phyloP scores from a whole-genome alignment of 1,140 invertebrate species.

The Drosophila novamexicana region DNA sequence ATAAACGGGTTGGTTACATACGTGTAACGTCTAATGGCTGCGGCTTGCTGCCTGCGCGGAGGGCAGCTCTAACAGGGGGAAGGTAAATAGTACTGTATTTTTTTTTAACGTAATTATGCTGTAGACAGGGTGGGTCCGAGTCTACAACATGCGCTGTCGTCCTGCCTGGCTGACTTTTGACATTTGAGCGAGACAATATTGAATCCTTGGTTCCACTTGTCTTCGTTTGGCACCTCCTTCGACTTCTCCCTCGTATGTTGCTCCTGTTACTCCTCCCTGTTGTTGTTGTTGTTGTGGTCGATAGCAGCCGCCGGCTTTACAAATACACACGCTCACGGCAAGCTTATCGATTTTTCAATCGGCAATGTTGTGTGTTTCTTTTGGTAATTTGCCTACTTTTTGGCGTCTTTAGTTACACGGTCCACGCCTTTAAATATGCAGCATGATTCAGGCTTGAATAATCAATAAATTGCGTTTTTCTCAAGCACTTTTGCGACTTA shows the following conservation, averaged over 20 bases:
- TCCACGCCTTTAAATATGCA: conserved; percentile 57
- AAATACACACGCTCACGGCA: conserved; percentile 44
- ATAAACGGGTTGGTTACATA: conserved; percentile 72
- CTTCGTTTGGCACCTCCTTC: conserved; percentile 1
- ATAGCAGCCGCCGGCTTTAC: conserved; percentile 62
- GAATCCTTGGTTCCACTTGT: conserved; percentile 26
- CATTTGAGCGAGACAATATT: conserved; percentile 33
- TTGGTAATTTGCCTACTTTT: conserved; percentile 61
- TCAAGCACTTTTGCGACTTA: no score
- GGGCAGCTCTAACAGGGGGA: conserved; percentile 22
- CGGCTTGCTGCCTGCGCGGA: conserved; percentile 36
- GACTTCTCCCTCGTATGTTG: no score
- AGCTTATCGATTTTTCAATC: conserved; percentile 75
- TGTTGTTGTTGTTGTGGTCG: conserved; percentile 57
- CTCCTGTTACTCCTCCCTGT: conserved; percentile 14
- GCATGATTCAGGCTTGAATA: conserved; percentile 18
- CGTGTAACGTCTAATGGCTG: conserved; percentile 73
- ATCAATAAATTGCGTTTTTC: conserved; percentile 24
- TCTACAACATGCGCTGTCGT: conserved; percentile 10
- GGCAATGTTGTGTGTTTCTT: conserved; percentile 42
- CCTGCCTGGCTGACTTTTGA: conserved; percentile 35
- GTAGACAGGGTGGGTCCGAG: conserved; percentile 5
- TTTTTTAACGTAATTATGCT: conserved; percentile 19
- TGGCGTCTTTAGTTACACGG: conserved; percentile 39
- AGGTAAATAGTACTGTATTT: neutral